Conservation (phyloP, 2,888 invertebrate genomes). For the Clivina fossor region DNA sequence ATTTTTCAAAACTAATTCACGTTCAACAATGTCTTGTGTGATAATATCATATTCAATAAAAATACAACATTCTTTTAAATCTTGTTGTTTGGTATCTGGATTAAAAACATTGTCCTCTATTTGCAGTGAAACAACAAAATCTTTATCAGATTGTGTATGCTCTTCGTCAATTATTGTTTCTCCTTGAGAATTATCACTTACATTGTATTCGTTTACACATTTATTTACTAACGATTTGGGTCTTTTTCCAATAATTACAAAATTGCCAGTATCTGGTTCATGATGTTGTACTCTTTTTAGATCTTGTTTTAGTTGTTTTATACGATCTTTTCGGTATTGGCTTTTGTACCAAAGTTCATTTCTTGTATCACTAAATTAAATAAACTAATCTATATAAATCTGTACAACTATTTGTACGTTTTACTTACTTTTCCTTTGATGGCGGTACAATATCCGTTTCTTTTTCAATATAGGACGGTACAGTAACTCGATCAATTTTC, state of each 20-base stretch:
- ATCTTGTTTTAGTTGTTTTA: conserved; percentile 39
- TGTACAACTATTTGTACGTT: no score
- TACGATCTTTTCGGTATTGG: conserved; percentile 42
- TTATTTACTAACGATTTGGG: not conserved
- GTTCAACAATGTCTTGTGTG: conserved; percentile 25
- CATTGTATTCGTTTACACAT: conserved; percentile 3
- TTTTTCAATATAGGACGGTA: conserved; percentile 40
- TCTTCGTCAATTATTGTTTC: no score
- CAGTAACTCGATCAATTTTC: conserved; percentile 38
- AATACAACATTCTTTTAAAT: not conserved
- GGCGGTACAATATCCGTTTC: conserved; percentile 43
- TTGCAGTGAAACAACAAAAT: conserved; percentile 33
- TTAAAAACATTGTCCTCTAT: conserved; percentile 12
- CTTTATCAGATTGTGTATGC: no score
- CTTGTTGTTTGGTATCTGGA: conserved; percentile 9
- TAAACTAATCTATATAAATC: conserved; percentile 2
- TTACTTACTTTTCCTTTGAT: not conserved
- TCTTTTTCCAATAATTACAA: conserved; percentile 45
- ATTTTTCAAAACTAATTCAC: conserved; percentile 53
- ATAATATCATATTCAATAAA: conserved; percentile 24
- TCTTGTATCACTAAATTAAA: not conserved
- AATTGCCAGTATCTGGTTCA: conserved; percentile 43
- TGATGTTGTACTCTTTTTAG: conserved; percentile 44
- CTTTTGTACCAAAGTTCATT: conserved; percentile 43
- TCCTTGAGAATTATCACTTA: no score